Evolutionary conservation across 2,888 invertebrate genomes (phyloP).

Genomic region (Eledone cirrhosa): DNA sequence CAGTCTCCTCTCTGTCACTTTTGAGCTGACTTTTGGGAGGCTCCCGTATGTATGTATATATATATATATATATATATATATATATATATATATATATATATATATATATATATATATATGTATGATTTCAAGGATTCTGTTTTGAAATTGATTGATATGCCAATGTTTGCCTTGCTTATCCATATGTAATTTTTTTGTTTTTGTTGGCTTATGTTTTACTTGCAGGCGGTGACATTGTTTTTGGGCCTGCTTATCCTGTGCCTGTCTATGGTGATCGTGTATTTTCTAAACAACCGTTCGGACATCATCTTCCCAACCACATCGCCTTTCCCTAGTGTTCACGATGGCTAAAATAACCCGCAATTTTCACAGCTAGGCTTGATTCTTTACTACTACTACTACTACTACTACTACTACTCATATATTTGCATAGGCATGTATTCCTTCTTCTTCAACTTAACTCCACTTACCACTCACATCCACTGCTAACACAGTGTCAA

Average conservation of each 20-base stretch:
- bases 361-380: neutral
- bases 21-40: too few relatives aligned
- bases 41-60: too few relatives aligned
- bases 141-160: too few relatives aligned
- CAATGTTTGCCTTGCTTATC: too few relatives aligned
- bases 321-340: constrained; percentile 12
- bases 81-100: too few relatives aligned
- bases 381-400: neutral
- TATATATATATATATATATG: too few relatives aligned
- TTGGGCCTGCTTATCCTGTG: constrained; percentile 40
- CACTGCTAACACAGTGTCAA: neutral
- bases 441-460: too few relatives aligned
- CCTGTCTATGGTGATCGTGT: constrained; percentile 38
- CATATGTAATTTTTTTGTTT: neutral
- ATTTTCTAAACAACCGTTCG: constrained; percentile 39
- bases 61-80: too few relatives aligned
- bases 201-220: constrained; percentile 31
- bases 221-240: constrained; percentile 42
- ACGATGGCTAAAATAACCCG: constrained; percentile 15
- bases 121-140: too few relatives aligned
- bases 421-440: neutral
- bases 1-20: too few relatives aligned
- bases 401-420: neutral
- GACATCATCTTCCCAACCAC: constrained; percentile 37
- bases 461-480: neutral